Evolutionary conservation across 2,888 invertebrate species (phyloP).

Genomic region (Cacoxenus indagator): DNA sequence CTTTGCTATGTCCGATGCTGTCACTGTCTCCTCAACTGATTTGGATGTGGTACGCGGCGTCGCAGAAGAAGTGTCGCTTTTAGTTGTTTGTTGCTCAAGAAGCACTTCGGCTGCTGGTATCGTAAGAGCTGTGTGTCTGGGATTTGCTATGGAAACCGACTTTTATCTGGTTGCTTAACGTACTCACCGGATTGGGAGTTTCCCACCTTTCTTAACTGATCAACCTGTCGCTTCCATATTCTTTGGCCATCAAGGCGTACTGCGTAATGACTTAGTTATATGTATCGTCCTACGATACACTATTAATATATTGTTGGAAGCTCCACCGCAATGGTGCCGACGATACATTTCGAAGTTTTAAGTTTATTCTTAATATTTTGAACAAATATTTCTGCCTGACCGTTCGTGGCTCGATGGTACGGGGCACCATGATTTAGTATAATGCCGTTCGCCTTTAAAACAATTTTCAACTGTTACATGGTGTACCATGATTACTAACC

Average conservation of each 20-base stretch:
- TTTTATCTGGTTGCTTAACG: background rate
- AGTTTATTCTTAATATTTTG: too few relatives aligned
- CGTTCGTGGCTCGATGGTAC: too few relatives aligned
- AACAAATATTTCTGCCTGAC: too few relatives aligned
- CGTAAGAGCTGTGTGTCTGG: background rate
- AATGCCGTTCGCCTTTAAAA: conserved; percentile 32
- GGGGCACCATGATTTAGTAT: too few relatives aligned
- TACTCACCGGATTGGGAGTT: background rate
- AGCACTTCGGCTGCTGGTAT: too few relatives aligned
- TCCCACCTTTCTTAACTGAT: conserved; percentile 25
- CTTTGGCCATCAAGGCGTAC: conserved; percentile 26
- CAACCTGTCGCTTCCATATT: conserved; percentile 25
- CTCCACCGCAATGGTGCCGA: conserved; percentile 26
- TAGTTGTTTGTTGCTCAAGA: too few relatives aligned
- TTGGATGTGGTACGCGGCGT: too few relatives aligned
- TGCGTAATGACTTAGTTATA: conserved; percentile 25
- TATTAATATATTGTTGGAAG: conserved; percentile 30
- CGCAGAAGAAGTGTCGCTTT: too few relatives aligned
- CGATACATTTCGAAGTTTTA: too few relatives aligned
- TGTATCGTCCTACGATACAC: conserved; percentile 14
- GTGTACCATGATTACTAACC: conserved; percentile 31
- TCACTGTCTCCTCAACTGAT: too few relatives aligned
- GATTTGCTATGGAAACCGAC: background rate
- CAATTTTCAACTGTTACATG: conserved; percentile 53
- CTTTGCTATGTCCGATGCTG: too few relatives aligned